Evolutionary conservation across 2,113 vertebrate species (phyloP).

Genomic region (Mobula birostris): DNA sequence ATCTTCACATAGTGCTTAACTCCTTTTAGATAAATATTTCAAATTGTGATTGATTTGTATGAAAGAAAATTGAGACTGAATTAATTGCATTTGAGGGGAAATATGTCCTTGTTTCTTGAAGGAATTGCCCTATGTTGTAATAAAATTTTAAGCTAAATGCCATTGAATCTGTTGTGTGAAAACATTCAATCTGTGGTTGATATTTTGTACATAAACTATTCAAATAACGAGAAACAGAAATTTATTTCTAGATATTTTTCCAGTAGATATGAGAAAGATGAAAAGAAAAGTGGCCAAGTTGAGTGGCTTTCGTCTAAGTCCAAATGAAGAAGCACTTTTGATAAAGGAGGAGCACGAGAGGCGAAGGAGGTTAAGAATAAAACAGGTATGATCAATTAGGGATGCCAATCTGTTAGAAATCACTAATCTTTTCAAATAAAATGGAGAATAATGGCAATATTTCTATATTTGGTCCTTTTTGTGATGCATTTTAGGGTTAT

Average conservation of each 20-base stretch:
- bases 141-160: not conserved
- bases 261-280: conserved; percentile 53
- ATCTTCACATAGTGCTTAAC: too few species aligned
- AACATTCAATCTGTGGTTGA: too few species aligned
- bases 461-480: not conserved
- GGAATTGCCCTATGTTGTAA: not conserved
- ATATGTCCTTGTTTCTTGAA: not conserved
- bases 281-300: conserved; percentile 62
- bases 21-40: not conserved
- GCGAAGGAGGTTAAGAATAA: conserved; percentile 76
- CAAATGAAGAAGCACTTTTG: conserved; percentile 81
- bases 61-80: not conserved
- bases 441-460: not conserved
- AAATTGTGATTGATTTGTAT: not conserved
- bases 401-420: not conserved
- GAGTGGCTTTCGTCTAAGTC: conserved; percentile 65
- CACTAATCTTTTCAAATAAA: not conserved
- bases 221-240: not conserved
- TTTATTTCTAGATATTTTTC: not conserved
- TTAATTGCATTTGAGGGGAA: not conserved
- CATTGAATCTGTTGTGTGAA: not conserved
- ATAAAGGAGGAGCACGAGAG: conserved; percentile 78
- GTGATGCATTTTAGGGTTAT: not conserved
- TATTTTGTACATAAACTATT: not conserved
- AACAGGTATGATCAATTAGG: conserved; percentile 65